Evolutionary conservation across 2,797 vertebrate genomes (phyloP), one percentile per base, ranked within the genome.

Genomic region (Syndactyla subalaris): DNA sequence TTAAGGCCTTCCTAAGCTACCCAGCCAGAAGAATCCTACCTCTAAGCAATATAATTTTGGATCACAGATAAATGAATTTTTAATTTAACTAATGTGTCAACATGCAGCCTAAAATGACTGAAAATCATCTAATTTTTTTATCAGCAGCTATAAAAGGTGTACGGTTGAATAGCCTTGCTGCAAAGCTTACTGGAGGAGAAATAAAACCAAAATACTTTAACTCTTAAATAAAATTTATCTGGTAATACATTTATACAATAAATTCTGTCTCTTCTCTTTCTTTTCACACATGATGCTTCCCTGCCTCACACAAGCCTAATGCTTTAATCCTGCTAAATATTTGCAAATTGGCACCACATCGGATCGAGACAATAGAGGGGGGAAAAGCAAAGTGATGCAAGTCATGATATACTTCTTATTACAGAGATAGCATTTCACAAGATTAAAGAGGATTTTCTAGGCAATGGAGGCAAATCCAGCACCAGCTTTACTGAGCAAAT

Each of bases 401-500:
- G 75, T 55, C 80, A 75, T 72, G 55, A 88, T 81, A 91, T n/a
- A 74, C 34, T 77, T 95, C 80, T 85, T 91, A 84, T 52, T 93
- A 63, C 38, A 70, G 55, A 1, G 5, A 68, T 48, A 82, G 58
- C 16, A 7, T 81, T 85, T 93, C 72, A 71, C 51, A 83, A 89
- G 81, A 95, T 94, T 75, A 92, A 85, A 93, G 71, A 15, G 65
- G 84, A 86, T 94, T 92, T 97, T 95, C 85, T 76, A 68, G 59
- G 58, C 74, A 87, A 90, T 75, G 36, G 72, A 96, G 70, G 75
- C n/a, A 94, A 91, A 94, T 83, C 36, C 77, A 77, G 82, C 12
- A 5, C 27, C 82, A 73, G 89, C 58, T 71, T 77, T 85, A 55
- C 57, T 51, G 58, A 93, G 70, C 1, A 54, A 81, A 70, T 0